A percentile compares a stretch with the other conserved stretches of the same genome.
phyloP scores from a whole-genome alignment of 1,140 invertebrate genomes.

The Doryteuthis pealeii region DNA sequence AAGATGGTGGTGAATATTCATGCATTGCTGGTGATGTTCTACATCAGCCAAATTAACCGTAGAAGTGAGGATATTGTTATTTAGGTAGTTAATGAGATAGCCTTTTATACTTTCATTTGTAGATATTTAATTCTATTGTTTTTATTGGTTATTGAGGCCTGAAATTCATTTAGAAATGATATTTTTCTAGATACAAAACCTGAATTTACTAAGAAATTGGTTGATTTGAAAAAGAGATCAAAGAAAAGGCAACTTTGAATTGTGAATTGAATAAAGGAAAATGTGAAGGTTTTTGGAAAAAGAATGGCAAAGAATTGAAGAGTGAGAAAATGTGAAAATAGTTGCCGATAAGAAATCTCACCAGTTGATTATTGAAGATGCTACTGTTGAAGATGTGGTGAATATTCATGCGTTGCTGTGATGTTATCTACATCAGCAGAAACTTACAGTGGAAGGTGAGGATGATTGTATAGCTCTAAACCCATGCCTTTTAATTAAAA shows the following conservation, averaged over 20 bases:
- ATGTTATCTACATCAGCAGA: constrained; percentile 47
- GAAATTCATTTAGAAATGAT: too few species aligned
- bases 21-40: too few species aligned
- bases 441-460: constrained; percentile 50
- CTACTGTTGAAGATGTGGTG: constrained; percentile 37
- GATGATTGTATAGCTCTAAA: too few species aligned
- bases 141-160: too few species aligned
- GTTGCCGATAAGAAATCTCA: constrained; percentile 1
- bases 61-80: too few species aligned
- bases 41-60: too few species aligned
- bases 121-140: too few species aligned
- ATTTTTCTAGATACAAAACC: constrained; percentile 5
- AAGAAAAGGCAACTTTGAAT: not conserved
- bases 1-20: too few species aligned
- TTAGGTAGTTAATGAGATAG: too few species aligned
- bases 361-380: not conserved
- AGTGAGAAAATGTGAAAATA: not conserved
- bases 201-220: constrained; percentile 10
- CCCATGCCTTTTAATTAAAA: too few species aligned
- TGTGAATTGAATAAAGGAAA: constrained; percentile 2
- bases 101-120: too few species aligned
- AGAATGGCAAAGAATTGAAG: not conserved
- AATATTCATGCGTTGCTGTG: constrained; percentile 49
- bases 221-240: not conserved
- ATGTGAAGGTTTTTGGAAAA: not conserved